Evolutionary conservation across 2,888 invertebrate species (phyloP), one percentile per base, ranked within the genome.

Genomic region (Acanthosepion lycidas): DNA sequence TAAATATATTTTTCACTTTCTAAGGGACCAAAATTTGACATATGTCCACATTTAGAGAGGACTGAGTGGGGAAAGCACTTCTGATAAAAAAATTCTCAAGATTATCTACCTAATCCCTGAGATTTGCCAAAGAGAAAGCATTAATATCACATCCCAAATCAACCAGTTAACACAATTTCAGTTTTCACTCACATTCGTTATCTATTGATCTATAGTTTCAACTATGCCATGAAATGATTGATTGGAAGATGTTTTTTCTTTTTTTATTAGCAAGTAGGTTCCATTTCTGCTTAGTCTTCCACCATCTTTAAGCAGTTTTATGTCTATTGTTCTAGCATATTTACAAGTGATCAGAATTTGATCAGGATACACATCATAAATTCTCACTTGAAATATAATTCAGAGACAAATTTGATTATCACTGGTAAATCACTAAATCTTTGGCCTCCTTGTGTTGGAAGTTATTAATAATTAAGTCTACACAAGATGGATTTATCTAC

Each of bases 361-460:
- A 78, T 78, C 78, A n/a, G 78, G 78, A 1, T 78, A 78, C 28
- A 78, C 78, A n/a, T 78, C 28, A 78, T 78, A 78, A 78, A 78
- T 78, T 78, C 78, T 78, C 78, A 78, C 78, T 78, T 78, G 78
- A 78, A 78, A 78, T 12, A 78, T n/a, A 78, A 78, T 78, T 78
- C n/a, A n/a, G n/a, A 78, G n/a, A 78, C 78, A 78, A 78, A 78
- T 78, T 78, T 78, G 78, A 78, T 78, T 78, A 78, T 78, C 78
- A 4, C n/a, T n/a, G 15, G 78, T n/a, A n/a, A 78, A 78, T 78
- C 78, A n/a, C 78, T 78, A 78, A 78, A 78, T 78, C 78, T 78
- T 78, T 78, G 78, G 78, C 78, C 78, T 78, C n/a, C n/a, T n/a
- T 78, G 78, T 78, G 78, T 78, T n/a, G n/a, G 78, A n/a, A 78